Conservation (phyloP, 2,888 invertebrate genomes). For the Alviniconcha strummeri region DNA sequence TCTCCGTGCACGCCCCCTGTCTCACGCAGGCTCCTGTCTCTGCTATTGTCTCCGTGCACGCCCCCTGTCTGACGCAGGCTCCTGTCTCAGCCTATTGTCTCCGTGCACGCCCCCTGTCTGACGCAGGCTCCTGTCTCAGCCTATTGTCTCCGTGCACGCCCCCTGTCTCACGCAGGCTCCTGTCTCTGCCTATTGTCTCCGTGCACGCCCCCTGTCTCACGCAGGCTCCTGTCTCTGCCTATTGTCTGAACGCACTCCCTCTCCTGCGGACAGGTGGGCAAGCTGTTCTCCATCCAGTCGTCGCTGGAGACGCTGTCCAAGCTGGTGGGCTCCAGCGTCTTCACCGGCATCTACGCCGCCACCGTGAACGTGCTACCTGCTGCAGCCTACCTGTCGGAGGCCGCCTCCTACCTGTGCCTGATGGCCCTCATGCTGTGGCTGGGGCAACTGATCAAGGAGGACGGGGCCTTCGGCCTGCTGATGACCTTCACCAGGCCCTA, state of each 20-base stretch:
- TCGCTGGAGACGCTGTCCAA: conserved; percentile 33
- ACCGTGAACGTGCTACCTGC: conserved; percentile 11
- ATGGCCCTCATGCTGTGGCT: conserved; percentile 19
- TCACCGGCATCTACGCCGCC: conserved; percentile 31
- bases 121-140: not conserved
- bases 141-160: not conserved
- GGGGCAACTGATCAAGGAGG: conserved; percentile 15
- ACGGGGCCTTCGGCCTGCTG: conserved; percentile 2
- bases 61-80: not conserved
- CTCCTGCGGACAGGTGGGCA: conserved; percentile 22
- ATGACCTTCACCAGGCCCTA: conserved; percentile 27
- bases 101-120: not conserved
- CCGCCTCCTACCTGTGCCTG: not conserved
- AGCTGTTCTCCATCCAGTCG: conserved; percentile 30
- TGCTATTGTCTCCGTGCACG: not conserved
- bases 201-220: not conserved
- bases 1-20: not conserved
- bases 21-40: not conserved
- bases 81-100: not conserved
- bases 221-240: not conserved
- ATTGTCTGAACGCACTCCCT: not conserved
- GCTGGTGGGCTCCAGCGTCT: conserved; percentile 27
- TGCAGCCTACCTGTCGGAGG: conserved; percentile 30
- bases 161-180: not conserved
- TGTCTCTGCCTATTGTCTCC: not conserved